A percentile compares a stretch with the other conserved stretches of the same genome.
phyloP scores from a whole-genome alignment of 23 tunicate species.

The Diplosoma virens region DNA sequence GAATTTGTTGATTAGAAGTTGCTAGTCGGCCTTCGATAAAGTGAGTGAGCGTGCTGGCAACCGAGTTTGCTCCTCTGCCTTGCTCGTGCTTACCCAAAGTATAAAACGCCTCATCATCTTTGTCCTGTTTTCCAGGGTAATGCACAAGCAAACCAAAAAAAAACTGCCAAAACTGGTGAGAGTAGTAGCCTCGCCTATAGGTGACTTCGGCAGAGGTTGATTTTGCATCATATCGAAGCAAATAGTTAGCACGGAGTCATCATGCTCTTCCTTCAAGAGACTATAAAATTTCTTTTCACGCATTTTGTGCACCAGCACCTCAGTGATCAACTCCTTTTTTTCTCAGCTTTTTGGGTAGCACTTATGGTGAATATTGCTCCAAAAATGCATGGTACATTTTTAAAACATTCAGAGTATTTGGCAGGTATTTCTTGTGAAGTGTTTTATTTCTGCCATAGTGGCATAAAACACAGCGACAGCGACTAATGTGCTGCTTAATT shows the following conservation, averaged over 20 bases:
- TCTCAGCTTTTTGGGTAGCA: too few species aligned
- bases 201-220: slow-evolving; percentile 14
- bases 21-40: slow-evolving; percentile 12
- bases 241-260: slow-evolving; percentile 18
- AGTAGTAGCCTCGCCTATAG: slow-evolving; percentile 3
- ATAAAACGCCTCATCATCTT: slow-evolving; percentile 11
- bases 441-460: too few species aligned
- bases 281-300: slow-evolving; percentile 22
- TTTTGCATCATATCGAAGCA: slow-evolving; percentile 29
- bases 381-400: too few species aligned
- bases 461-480: too few species aligned
- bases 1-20: too few species aligned
- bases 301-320: slow-evolving; percentile 27
- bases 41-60: slow-evolving; percentile 15
- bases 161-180: slow-evolving; percentile 22
- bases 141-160: slow-evolving; percentile 9
- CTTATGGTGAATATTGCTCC: too few species aligned
- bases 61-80: slow-evolving; percentile 28
- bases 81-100: slow-evolving; percentile 28
- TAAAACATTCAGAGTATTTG: too few species aligned
- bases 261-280: slow-evolving; percentile 17
- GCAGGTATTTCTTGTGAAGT: too few species aligned
- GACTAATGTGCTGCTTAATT: too few species aligned
- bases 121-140: background rate
- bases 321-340: slow-evolving; percentile 8